Evolutionary conservation across 2,797 vertebrate species (phyloP).

Genomic region (Babyrousa celebensis): DNA sequence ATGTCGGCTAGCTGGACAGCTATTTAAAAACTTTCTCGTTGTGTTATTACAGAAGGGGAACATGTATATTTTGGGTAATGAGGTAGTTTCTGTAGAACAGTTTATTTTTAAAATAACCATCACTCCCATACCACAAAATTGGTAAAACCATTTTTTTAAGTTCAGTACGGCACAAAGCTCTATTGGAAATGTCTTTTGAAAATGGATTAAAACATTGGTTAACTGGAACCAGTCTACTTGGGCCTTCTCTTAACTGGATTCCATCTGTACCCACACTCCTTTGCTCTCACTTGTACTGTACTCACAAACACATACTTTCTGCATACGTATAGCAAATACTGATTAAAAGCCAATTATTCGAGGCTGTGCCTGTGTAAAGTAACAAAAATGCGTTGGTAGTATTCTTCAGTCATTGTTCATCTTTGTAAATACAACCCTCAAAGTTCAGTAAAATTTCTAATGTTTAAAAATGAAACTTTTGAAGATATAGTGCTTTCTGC

Average conservation of each 20-base stretch:
- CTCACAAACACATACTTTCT: neutral
- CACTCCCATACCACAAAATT: neutral
- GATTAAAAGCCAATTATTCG: neutral
- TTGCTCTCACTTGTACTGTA: neutral
- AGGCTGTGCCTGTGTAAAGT: neutral
- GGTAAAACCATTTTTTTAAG: conserved; percentile 33
- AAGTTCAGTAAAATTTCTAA: conserved; percentile 3
- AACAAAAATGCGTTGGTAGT: conserved; percentile 8
- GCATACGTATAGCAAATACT: neutral
- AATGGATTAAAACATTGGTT: conserved; percentile 36
- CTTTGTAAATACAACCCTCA: conserved; percentile 25
- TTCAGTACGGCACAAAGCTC: neutral
- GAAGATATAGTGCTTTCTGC: conserved; percentile 53
- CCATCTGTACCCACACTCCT: neutral
- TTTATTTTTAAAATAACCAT: conserved; percentile 44
- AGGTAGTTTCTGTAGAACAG: conserved; percentile 8
- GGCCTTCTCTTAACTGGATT: neutral
- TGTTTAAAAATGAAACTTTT: conserved; percentile 13
- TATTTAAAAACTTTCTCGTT: neutral
- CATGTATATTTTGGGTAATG: neutral
- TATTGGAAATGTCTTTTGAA: conserved; percentile 45
- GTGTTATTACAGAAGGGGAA: neutral
- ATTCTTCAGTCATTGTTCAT: conserved; percentile 15
- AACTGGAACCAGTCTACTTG: neutral
- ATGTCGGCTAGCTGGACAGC: neutral